Percentiles rank a stretch among this genome's conserved stretches.
phyloP scores from a whole-genome alignment of 2,888 invertebrate genomes.

The Pollenia griseotomentosa region DNA sequence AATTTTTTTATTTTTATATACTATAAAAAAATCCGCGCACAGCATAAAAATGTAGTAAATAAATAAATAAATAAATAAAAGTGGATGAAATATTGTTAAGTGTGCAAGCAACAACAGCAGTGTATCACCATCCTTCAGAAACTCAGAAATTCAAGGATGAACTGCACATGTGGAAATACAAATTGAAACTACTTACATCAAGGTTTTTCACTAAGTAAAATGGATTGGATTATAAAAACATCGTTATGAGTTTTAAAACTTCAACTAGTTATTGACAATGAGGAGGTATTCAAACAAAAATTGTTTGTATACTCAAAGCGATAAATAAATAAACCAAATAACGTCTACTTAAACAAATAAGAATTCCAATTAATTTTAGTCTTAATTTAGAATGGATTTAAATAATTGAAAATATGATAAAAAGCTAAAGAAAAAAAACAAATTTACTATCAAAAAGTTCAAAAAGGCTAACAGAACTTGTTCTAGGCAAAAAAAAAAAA shows the following conservation, averaged over 20 bases:
- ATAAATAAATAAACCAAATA: not conserved
- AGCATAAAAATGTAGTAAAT: not conserved
- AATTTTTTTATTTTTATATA: too few relatives aligned
- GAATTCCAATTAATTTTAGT: not conserved
- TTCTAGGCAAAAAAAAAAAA: too few relatives aligned
- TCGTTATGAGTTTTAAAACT: not conserved
- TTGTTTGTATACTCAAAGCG: too few relatives aligned
- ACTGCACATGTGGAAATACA: constrained; percentile 16
- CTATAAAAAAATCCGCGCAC: not conserved
- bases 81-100: constrained; percentile 6
- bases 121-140: constrained; percentile 22
- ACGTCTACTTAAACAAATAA: constrained; percentile 22
- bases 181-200: constrained; percentile 4
- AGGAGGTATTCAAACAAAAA: not conserved
- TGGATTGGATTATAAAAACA: not conserved
- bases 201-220: not conserved
- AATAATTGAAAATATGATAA: too few relatives aligned
- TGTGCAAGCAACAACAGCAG: not conserved
- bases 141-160: constrained; percentile 45
- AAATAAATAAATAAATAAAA: constrained; percentile 5
- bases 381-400: not conserved
- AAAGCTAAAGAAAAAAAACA: too few relatives aligned
- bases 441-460: too few relatives aligned
- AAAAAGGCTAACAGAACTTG: too few relatives aligned
- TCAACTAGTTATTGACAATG: constrained; percentile 13